Evolutionary conservation across 2,888 invertebrate species (phyloP), one percentile per base, ranked within the genome.

Genomic region (Oligia strigilis): DNA sequence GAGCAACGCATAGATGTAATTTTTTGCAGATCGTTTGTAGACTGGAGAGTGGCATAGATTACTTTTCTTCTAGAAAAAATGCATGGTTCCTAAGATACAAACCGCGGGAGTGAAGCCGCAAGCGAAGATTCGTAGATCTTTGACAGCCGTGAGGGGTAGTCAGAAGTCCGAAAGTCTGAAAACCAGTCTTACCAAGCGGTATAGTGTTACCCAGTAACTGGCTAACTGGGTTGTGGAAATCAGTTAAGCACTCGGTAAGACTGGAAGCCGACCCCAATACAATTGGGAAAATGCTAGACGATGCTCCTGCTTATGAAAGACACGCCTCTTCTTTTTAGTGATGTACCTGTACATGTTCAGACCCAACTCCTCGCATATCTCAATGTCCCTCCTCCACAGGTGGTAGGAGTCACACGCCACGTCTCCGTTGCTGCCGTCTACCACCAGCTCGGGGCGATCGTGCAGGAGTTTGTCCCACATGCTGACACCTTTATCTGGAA

Each of bases 351-450:
- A 97, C 88, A 93, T 96, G 65, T 97, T 90, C 43, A 97, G 94
- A 2, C 97, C 97, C 5, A 98, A 88, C 19, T 97, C 92, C 71
- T 96, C 96, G 1, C 97, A 90, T 17, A 97, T 94, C 79, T 97
- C 91, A 0, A 98, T 96, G 89, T 98, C 98, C 49, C 97, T 94
- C 87, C 95, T 93, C 94, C 97, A 98, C 52, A 95, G 95, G 89
- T 97, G 96, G 92, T 98, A 98, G 62, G 98, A 97, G 92, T 98
- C 97, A 89, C 98, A 97, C 0, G 98, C 97, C 1, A 97, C 94
- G 87, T 98, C 97, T 0, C 97, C 98, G n/a, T 95, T 98, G 13
- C 95, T 94, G 0, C 94, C 90, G 74, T 92, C 92, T 0, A 0
- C n/a, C 0, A 93, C 85, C 4, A 78, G 58, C 5, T 79, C 87